Evolutionary conservation across 2,888 invertebrate species (phyloP).

Genomic region (Dasysyrphus tricinctus): DNA sequence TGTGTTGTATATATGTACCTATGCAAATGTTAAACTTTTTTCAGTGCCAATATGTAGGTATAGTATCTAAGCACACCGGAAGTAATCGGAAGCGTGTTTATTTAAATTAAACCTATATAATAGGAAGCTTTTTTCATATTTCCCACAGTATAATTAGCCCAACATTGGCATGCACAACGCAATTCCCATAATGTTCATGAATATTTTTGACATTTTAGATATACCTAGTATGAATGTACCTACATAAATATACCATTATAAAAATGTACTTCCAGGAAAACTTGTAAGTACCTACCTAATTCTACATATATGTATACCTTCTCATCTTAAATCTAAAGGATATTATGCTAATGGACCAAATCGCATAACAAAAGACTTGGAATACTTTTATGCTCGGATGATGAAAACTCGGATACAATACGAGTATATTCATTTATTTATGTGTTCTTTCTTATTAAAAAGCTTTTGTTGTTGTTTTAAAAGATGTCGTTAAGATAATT

Average conservation of each 20-base stretch:
- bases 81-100: not conserved
- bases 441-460: not conserved
- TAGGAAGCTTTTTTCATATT: constrained; percentile 51
- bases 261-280: not conserved
- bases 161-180: constrained; percentile 52
- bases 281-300: not conserved
- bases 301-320: not conserved
- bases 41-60: not conserved
- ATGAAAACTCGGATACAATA: not conserved
- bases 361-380: not conserved
- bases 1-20: not conserved
- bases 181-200: constrained; percentile 42
- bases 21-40: not conserved
- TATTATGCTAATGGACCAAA: constrained; percentile 27
- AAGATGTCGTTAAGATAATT: constrained; percentile 4
- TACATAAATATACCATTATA: not conserved
- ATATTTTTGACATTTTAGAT: constrained; percentile 29
- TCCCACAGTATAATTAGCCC: constrained; percentile 60
- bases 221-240: not conserved
- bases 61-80: not conserved
- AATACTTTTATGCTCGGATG: not conserved
- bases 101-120: constrained; percentile 41
- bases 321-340: constrained; percentile 35
- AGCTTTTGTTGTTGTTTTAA: not conserved
- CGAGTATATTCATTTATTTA: not conserved